phyloP scores from a whole-genome alignment of 2,888 invertebrate genomes.

The Yponomeuta cagnagella region DNA sequence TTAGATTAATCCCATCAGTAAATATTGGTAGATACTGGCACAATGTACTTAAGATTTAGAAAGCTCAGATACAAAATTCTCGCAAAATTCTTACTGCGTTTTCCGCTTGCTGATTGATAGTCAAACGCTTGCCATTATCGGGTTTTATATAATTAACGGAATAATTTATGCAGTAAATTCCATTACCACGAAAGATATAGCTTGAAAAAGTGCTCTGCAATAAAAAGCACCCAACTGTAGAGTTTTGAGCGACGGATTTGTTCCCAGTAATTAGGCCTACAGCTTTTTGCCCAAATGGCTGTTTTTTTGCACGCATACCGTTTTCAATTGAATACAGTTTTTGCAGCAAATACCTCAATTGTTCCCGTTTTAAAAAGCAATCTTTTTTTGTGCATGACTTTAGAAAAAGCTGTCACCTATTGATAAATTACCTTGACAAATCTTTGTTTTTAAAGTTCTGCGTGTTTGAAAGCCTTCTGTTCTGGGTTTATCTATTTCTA shows the following conservation, averaged over 20 bases:
- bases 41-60: conserved; percentile 52
- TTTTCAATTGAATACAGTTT: not conserved
- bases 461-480: no score
- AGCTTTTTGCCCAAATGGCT: not conserved
- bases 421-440: not conserved
- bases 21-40: conserved; percentile 56
- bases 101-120: conserved; percentile 31
- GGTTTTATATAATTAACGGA: not conserved
- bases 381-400: not conserved
- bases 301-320: not conserved
- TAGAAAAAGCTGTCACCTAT: not conserved
- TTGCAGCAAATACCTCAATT: not conserved
- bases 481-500: not conserved
- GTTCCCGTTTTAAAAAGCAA: not conserved
- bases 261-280: conserved; percentile 14
- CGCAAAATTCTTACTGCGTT: conserved; percentile 33
- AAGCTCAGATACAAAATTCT: conserved; percentile 38
- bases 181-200: not conserved
- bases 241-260: conserved; percentile 19
- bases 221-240: not conserved
- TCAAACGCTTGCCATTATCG: conserved; percentile 19
- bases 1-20: conserved; percentile 67
- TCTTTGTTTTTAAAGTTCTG: no score
- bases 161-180: not conserved
- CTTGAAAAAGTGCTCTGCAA: not conserved